Percentiles rank a stretch among this genome's conserved stretches.
Evolutionary conservation across 2,113 vertebrate species (phyloP).

Genomic region (Bothrops jararaca): DNA sequence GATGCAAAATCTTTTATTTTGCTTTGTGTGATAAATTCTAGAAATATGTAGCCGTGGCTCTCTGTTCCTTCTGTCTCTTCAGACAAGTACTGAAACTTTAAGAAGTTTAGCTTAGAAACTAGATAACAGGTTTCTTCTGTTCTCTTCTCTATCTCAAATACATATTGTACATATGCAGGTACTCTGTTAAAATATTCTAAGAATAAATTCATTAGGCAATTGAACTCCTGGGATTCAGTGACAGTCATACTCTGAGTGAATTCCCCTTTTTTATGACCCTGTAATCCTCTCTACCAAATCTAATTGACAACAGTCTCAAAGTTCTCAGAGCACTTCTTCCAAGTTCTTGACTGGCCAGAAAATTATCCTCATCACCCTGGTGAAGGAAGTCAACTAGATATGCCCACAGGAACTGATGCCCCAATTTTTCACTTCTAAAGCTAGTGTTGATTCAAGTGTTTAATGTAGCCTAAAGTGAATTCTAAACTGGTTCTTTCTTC

Average conservation of each 20-base stretch:
- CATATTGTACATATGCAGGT: slow-evolving; percentile 4
- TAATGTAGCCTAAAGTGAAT: not conserved
- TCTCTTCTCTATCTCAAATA: not conserved
- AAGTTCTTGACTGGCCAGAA: not conserved
- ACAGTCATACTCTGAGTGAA: slow-evolving; percentile 4
- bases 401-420: not conserved
- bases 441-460: not conserved
- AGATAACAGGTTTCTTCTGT: not conserved
- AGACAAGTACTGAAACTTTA: not conserved
- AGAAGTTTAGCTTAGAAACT: slow-evolving; percentile 13
- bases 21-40: slow-evolving; percentile 5
- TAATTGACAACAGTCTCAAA: not conserved
- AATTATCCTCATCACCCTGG: not conserved
- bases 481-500: not conserved
- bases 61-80: not conserved
- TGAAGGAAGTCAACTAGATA: not conserved
- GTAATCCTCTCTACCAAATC: not conserved
- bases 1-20: not conserved
- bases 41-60: not conserved
- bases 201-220: not conserved
- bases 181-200: slow-evolving; percentile 5
- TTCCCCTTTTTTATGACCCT: not conserved
- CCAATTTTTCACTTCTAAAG: not conserved
- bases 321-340: not conserved
- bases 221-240: not conserved